These are phyloP conservation scores for Ochropleura plecta DNA, from an alignment of 2,888 invertebrate species.

Conservation along the genomic window DNA sequence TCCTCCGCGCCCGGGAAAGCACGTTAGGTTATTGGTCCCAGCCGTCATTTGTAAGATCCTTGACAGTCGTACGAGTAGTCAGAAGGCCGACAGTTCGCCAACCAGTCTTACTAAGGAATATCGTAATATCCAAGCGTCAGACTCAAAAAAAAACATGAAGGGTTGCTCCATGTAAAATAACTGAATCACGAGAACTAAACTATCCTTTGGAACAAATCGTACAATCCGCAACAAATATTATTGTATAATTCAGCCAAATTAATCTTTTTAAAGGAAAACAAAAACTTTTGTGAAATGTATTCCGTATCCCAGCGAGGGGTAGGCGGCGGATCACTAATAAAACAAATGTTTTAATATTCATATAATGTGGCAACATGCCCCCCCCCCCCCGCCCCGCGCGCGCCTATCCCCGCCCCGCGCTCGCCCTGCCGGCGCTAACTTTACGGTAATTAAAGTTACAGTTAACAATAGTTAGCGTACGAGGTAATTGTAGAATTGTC, in stretches of 20 bases:
- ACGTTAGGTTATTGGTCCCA: no score
- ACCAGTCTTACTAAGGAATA: no score
- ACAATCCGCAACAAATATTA: not conserved
- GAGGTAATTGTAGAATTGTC: slow-evolving; percentile 35
- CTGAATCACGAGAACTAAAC: not conserved
- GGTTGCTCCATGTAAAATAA: no score
- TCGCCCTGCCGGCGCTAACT: slow-evolving; percentile 32
- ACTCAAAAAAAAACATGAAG: no score
- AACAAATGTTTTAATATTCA: slow-evolving; percentile 44
- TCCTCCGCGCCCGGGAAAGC: no score
- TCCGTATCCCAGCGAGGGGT: slow-evolving; percentile 13
- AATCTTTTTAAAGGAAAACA: slow-evolving; percentile 13
- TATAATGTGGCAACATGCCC: not conserved
- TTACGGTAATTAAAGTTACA: slow-evolving; percentile 35
- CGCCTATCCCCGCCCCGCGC: not conserved
- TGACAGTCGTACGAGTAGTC: no score
- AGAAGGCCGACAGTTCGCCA: no score
- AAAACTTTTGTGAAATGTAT: slow-evolving; percentile 26
- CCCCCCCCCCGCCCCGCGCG: no score
- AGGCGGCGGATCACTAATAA: not conserved
- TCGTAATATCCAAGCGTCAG: no score
- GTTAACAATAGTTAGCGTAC: slow-evolving; percentile 19
- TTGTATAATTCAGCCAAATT: not conserved
- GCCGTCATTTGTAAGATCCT: no score
- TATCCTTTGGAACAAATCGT: slow-evolving; percentile 11